Evolutionary conservation across 2,888 invertebrate genomes (phyloP), one percentile per base, ranked within the genome.

Genomic region (Leptinotarsa juncta): DNA sequence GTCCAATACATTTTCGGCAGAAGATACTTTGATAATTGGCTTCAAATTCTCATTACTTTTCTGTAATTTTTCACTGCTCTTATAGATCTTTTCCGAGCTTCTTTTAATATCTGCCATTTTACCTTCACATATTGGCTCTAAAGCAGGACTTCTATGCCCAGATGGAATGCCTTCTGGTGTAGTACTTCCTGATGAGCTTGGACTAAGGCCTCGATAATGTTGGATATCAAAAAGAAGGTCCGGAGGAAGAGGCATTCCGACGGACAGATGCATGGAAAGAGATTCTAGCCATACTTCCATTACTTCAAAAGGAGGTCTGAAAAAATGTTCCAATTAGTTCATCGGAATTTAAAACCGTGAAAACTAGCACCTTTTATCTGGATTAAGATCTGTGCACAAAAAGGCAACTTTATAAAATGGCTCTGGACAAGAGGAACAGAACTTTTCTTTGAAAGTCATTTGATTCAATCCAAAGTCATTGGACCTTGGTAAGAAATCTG

Each of bases 391-490:
- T 85, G 97, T 96, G 86, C 97, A 97, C 42, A 96, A 89, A 87
- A 97, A 97, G 55, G 97, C 97, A 79, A 97, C 91, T 85, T 93
- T 92, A 87, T 95, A 96, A 87, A 97, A 95, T 3, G 95, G 92
- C 85, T 96, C 94, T 0, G 97, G 97, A 85, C 97, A 97, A 74
- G 90, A 90, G 15, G 88, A 83, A 85, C 97, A 97, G 89, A 96
- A 97, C 87, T 95, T 95, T 81, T 96, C 95, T 70, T 93, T 90
- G 86, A 97, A 98, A 5, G 93, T 91, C 75, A 92, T 90, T 86
- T 96, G 96, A 89, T 97, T 97, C 23, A 98, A 89, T 0, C 97
- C 97, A 87, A 98, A 98, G 89, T 98, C 97, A 55, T 94, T 91
- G 1, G 96, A 95, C 57, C 98, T 92, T 3, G 98, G 97, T 80